Evolutionary conservation across 2,888 invertebrate species (phyloP).

Genomic region (Argyra leucocephala): DNA sequence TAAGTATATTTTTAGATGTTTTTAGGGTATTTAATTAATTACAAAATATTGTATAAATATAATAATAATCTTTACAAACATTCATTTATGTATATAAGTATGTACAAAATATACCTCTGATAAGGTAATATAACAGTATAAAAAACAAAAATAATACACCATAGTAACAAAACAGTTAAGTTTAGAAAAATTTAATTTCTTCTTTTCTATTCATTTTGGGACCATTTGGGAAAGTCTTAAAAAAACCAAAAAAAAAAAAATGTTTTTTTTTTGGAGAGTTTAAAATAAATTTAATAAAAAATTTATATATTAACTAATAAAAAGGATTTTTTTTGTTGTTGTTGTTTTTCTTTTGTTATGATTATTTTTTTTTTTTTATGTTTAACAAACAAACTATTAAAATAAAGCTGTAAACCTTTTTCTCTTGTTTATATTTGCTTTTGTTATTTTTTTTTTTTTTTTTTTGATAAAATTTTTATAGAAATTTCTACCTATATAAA

Average conservation of each 20-base stretch:
- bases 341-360: too few species aligned
- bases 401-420: conserved; percentile 4
- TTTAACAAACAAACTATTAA: conserved; percentile 4
- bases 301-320: conserved; percentile 6
- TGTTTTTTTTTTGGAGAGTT: background rate
- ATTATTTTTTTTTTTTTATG: background rate
- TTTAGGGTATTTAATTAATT: too few species aligned
- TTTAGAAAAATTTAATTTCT: too few species aligned
- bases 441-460: background rate
- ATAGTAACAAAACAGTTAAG: too few species aligned
- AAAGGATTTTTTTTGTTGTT: background rate
- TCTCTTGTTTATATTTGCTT: background rate
- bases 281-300: background rate
- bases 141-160: too few species aligned
- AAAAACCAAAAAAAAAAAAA: background rate
- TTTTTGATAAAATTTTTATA: background rate
- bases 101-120: too few species aligned
- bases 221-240: background rate
- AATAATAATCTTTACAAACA: too few species aligned
- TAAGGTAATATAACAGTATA: too few species aligned
- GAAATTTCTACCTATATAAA: background rate
- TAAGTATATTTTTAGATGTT: too few species aligned
- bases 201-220: too few species aligned
- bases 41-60: too few species aligned
- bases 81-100: too few species aligned